Evolutionary conservation across 2,797 vertebrate genomes (phyloP).

Genomic region (Sylvilagus floridanus): DNA sequence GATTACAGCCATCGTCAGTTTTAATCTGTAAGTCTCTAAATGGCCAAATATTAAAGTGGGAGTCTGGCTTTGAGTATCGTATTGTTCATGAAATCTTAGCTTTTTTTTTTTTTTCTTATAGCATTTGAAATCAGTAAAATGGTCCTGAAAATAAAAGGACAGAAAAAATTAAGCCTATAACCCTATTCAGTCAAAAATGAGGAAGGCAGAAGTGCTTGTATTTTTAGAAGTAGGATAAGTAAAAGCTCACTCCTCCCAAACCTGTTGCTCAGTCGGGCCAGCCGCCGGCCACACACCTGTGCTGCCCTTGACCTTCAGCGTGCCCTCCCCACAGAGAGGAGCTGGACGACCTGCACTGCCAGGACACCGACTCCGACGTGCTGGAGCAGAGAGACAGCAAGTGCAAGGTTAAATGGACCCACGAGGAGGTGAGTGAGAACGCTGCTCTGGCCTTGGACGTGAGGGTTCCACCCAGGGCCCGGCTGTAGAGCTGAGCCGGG

Average conservation of each 20-base stretch:
- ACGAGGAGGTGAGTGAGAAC: slow-evolving; percentile 92
- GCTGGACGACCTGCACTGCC: slow-evolving; percentile 92
- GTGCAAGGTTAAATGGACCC: slow-evolving; percentile 96
- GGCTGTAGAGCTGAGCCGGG: background rate
- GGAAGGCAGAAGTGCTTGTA: background rate
- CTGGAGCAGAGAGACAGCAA: slow-evolving; percentile 94
- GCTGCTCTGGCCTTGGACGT: fast-evolving
- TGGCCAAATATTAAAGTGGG: background rate
- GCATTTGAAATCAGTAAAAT: slow-evolving; percentile 53
- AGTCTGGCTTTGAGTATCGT: slow-evolving; percentile 35
- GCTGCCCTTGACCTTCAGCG: background rate
- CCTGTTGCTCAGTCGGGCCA: background rate
- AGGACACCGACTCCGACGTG: slow-evolving; percentile 95
- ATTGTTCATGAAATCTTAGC: slow-evolving; percentile 13
- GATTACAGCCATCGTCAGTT: background rate
- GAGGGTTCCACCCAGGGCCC: too few species aligned
- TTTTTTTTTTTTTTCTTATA: background rate
- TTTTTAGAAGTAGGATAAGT: slow-evolving; percentile 39
- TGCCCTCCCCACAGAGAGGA: slow-evolving; percentile 90
- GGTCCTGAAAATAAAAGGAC: slow-evolving; percentile 6
- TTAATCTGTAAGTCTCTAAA: background rate
- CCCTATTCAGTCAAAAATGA: background rate
- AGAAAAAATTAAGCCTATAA: slow-evolving; percentile 6
- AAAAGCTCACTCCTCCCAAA: background rate
- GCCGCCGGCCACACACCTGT: background rate